Base-by-base conservation (phyloP, 2,888 invertebrate species). In the Sicus ferrugineus region DNA sequence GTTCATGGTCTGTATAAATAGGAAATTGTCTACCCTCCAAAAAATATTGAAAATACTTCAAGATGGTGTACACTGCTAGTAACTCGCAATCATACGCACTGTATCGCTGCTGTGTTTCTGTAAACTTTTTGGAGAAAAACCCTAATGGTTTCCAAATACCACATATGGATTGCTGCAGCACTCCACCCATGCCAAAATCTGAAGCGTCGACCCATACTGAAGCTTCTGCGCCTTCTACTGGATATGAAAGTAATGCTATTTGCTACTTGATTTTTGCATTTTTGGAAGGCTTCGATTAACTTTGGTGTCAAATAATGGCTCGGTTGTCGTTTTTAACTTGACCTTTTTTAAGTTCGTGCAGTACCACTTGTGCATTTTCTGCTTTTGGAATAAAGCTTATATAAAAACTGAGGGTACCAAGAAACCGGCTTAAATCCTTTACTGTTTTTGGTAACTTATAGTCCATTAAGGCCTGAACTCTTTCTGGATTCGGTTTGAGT, bases 401-500 rank as follows among this genome's bases (percentile, higher is more conserved):
- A 23, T 54, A 54, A 54, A 54, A 54, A 54, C 21, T 54, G 21
- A 54, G 19, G 11, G 19, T 23, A 54, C 50, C 50, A n/a, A 19
- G 14, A 19, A 50, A 50, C 6, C 50, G 50, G 6, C 50, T 50
- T 11, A 50, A 19, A n/a, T 50, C 50, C 14, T 38, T 38, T 38
- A 38, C 38, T 38, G 38, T 38, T 38, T 38, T 38, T 38, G 38
- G 7, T 14, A 38, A 7, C 38, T 54, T 26, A 23, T 30, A 52
- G 26, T 65, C n/a, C 9, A 48, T 31, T n/a, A 65, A 23, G 6
- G 54, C 66, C 16, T 66, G 38, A 54, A 66, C 66, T 38, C 56
- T 9, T 23, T 50, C 48, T 48, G 28, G 28, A n/a, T 46, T 34
- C 23, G 42, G 61, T 11, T 61, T 61, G 3, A 61, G n/a, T 16